These are phyloP conservation scores for Lycocorax pyrrhopterus DNA, from an alignment of 2,113 vertebrate species.

Conservation along the genomic window DNA sequence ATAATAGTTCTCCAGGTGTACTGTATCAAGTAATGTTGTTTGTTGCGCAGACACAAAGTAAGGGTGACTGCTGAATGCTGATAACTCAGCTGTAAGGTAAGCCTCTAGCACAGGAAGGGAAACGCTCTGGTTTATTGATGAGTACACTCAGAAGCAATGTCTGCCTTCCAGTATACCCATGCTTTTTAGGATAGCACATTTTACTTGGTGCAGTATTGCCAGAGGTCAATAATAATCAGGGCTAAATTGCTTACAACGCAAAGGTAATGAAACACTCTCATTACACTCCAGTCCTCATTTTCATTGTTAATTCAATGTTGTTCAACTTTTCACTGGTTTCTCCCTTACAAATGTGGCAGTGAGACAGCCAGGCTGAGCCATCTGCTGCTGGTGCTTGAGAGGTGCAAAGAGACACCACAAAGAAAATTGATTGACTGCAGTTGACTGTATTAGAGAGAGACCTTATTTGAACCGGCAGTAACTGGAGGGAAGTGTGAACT, in stretches of 20 bases:
- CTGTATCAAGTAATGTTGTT: neutral
- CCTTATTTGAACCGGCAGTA: slow-evolving; percentile 40
- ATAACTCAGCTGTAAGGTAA: slow-evolving; percentile 1
- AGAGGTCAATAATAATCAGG: slow-evolving; percentile 34
- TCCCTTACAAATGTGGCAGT: neutral
- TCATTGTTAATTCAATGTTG: slow-evolving; percentile 37
- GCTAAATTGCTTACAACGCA: slow-evolving; percentile 27
- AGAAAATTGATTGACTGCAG: slow-evolving; percentile 37
- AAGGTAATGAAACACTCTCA: slow-evolving; percentile 43
- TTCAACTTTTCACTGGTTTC: slow-evolving; percentile 39
- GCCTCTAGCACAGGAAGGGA: neutral
- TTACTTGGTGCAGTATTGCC: neutral
- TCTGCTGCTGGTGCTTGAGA: slow-evolving; percentile 21
- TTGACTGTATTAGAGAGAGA: slow-evolving; percentile 1
- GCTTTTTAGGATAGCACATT: neutral
- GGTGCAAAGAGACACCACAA: neutral
- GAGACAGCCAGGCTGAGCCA: neutral
- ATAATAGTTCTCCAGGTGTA: neutral
- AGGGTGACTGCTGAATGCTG: neutral
- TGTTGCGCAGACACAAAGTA: neutral
- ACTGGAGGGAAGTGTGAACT: slow-evolving; percentile 26
- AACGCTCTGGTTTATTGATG: neutral
- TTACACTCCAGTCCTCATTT: slow-evolving; percentile 45
- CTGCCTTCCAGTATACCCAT: neutral
- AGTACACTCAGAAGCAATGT: neutral